Evolutionary conservation across 1,140 invertebrate species (phyloP), one percentile per base, ranked within the genome.

Genomic region (Adelges cooleyi): DNA sequence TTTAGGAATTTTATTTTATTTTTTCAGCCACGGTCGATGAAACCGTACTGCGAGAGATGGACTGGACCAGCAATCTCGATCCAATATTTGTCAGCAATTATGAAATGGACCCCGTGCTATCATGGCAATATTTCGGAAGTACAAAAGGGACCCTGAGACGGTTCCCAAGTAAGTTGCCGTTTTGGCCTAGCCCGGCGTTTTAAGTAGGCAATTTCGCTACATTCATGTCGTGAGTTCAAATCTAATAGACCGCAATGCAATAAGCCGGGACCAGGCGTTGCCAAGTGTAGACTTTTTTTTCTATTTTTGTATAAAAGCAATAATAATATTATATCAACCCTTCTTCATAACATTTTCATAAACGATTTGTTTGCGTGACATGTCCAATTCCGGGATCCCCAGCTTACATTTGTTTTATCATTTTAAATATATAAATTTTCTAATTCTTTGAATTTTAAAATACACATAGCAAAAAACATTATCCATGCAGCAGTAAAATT

Each of bases 101-200:
- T 71, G 86, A 94, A 73, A 84, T 86, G 70, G 92, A 97, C 79
- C 86, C 90, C 1, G 84, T 89, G 1, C 80, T 98, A 6, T 87
- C 90, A 18, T 97, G 92, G 93, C 95, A 98, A 77, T 98, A 94
- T 77, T 97, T 95, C 76, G 93, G 94, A 54, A 93, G 90, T 53
- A 86, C 89, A 38, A 81, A 84, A 2, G 94, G 95, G 36, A 95
- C 96, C 75, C 81, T 98, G 71, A 80, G 94, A 69, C 82, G 92
- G 70, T 96, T 92, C 80, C 95, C 94, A 74, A 92, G 92, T 90
- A 78, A 71, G 66, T 52, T 11, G 36, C 17, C 5, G 11, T 51
- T 22, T 51, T 51, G 4, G 5, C n/a, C 20, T 27, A 17, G 20
- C 25, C 10, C 54, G 33, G 4, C 13, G 5, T 46, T 29, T 17